phyloP scores from a whole-genome alignment of 1,140 invertebrate genomes.

The Procambarus clarkii region DNA sequence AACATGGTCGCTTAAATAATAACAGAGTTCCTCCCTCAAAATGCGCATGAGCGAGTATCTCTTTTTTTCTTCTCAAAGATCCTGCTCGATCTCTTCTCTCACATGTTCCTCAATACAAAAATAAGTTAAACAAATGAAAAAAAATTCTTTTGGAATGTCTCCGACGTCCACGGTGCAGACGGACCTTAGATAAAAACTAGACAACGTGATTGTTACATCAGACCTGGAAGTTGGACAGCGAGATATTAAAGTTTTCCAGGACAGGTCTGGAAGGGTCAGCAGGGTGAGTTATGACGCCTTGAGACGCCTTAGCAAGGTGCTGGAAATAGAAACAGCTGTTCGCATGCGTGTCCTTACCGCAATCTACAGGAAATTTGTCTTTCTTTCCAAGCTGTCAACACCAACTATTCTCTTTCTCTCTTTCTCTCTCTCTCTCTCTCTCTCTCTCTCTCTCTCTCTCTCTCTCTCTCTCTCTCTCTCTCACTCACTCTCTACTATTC shows the following conservation, averaged over 20 bases:
- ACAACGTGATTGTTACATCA: neutral
- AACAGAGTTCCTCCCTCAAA: neutral
- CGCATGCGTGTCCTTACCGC: neutral
- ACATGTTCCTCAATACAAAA: too few relatives aligned
- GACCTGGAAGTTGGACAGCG: neutral
- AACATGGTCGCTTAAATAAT: neutral
- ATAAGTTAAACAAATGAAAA: too few relatives aligned
- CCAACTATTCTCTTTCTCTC: neutral
- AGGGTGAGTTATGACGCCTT: neutral
- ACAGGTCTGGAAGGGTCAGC: slow-evolving; percentile 5
- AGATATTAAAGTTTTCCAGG: slow-evolving; percentile 2
- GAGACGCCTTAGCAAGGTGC: neutral
- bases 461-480: too few relatives aligned
- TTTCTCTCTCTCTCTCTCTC: neutral
- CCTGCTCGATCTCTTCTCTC: neutral
- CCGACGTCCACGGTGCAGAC: too few relatives aligned
- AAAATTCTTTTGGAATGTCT: too few relatives aligned
- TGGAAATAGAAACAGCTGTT: neutral
- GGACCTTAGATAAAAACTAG: neutral
- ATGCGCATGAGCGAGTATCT: neutral
- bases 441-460: neutral
- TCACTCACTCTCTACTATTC: too few relatives aligned
- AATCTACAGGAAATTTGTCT: neutral
- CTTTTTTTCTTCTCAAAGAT: neutral
- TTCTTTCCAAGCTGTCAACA: neutral